Evolutionary conservation across 2,797 vertebrate genomes (phyloP).

Genomic region (Kryptopterus vitreolus): DNA sequence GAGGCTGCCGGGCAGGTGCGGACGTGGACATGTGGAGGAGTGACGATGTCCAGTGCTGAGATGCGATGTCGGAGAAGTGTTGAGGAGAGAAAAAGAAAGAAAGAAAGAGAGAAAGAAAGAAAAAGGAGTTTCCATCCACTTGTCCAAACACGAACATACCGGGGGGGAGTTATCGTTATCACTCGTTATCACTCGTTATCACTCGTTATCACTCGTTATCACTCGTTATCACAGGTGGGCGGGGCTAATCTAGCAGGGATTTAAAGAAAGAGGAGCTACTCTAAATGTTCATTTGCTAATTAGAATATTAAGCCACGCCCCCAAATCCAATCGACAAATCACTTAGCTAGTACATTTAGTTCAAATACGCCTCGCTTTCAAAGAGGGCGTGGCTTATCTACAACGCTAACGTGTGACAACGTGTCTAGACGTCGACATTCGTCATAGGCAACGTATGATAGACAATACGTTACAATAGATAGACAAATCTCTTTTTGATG

Average conservation of each 20-base stretch:
- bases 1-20: slow-evolving; percentile 1
- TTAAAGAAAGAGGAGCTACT: neutral
- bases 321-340: too few species aligned
- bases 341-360: too few species aligned
- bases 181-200: too few species aligned
- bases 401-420: too few species aligned
- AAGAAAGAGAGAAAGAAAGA: slow-evolving; percentile 36
- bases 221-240: neutral
- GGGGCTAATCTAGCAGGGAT: neutral
- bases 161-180: too few species aligned
- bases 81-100: neutral
- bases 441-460: too few species aligned
- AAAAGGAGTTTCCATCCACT: neutral
- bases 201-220: too few species aligned
- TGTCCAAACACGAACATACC: neutral
- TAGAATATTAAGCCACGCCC: neutral
- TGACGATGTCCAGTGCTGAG: slow-evolving; percentile 46
- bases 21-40: neutral
- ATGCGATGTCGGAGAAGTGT: slow-evolving; percentile 24
- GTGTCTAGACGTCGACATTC: too few species aligned
- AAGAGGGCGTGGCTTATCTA: too few species aligned
- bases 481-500: neutral
- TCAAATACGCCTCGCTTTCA: too few species aligned
- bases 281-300: neutral
- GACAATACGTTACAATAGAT: too few species aligned